Percentiles rank a stretch among this genome's conserved stretches.
Evolutionary conservation across 2,888 invertebrate species (phyloP).

Genomic region (Plemyria rubiginata): DNA sequence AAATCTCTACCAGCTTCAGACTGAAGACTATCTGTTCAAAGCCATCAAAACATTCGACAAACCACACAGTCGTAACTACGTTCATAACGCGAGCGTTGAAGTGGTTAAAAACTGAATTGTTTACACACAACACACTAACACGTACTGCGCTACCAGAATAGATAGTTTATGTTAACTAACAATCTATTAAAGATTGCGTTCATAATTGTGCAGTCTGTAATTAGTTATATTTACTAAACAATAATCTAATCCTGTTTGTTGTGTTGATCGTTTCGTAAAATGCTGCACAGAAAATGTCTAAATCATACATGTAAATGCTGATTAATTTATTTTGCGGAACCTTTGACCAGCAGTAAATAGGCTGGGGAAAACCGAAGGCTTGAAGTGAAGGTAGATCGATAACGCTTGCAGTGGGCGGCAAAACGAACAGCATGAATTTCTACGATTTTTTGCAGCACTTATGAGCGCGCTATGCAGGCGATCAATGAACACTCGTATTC

Average conservation of each 20-base stretch:
- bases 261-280: too few species aligned
- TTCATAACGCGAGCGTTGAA: not conserved
- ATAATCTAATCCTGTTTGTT: not conserved
- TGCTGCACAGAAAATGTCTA: not conserved
- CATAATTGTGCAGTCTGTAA: conserved; percentile 1
- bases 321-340: not conserved
- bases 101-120: conserved; percentile 11
- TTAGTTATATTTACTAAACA: conserved; percentile 1
- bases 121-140: conserved; percentile 16
- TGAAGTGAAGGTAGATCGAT: conserved; percentile 23
- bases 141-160: conserved; percentile 23
- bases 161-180: conserved; percentile 29
- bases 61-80: conserved; percentile 4
- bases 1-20: too few species aligned
- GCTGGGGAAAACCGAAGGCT: conserved; percentile 20
- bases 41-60: conserved; percentile 1
- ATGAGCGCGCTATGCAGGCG: not conserved
- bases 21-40: too few species aligned
- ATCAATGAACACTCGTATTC: not conserved
- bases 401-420: conserved; percentile 23
- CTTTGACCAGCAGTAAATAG: conserved; percentile 4
- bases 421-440: conserved; percentile 9
- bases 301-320: not conserved
- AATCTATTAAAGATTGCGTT: conserved; percentile 4
- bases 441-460: conserved; percentile 2